A percentile compares a stretch with the other conserved stretches of the same genome.
Conservation (phyloP, 2,888 invertebrate species). For the Eueremaeus valkanovi region DNA sequence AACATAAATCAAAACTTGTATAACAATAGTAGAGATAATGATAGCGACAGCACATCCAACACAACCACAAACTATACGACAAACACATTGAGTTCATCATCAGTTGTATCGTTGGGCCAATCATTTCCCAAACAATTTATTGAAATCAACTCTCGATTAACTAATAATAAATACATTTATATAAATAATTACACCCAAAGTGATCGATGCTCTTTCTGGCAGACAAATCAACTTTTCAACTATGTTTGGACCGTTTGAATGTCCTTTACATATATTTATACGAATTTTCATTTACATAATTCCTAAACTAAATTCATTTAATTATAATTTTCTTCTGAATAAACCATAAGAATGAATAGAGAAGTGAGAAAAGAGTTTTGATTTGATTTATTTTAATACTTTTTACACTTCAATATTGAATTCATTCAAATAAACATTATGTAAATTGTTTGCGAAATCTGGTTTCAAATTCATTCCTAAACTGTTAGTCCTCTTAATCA, state of each 20-base stretch:
- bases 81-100: neutral
- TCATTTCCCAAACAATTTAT: slow-evolving; percentile 17
- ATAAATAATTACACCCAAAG: slow-evolving; percentile 24
- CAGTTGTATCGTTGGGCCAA: slow-evolving; percentile 8
- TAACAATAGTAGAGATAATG: slow-evolving; percentile 1
- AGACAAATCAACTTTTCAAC: slow-evolving; percentile 19
- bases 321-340: no score
- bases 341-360: no score
- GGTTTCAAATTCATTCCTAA: no score
- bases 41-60: neutral
- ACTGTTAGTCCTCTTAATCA: no score
- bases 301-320: neutral
- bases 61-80: neutral
- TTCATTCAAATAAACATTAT: neutral
- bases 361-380: no score
- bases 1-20: slow-evolving; percentile 21
- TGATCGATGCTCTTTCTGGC: slow-evolving; percentile 28
- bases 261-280: neutral
- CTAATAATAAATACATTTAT: neutral
- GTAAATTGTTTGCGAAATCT: no score
- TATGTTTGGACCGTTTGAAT: slow-evolving; percentile 29
- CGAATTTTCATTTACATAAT: neutral
- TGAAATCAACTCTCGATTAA: neutral
- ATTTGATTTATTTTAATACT: no score
- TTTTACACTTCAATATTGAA: neutral